Percentiles rank a stretch among this genome's conserved stretches.
These are phyloP conservation scores for Ligdia adustata DNA, from an alignment of 2,888 invertebrate species.

Conservation along the genomic window DNA sequence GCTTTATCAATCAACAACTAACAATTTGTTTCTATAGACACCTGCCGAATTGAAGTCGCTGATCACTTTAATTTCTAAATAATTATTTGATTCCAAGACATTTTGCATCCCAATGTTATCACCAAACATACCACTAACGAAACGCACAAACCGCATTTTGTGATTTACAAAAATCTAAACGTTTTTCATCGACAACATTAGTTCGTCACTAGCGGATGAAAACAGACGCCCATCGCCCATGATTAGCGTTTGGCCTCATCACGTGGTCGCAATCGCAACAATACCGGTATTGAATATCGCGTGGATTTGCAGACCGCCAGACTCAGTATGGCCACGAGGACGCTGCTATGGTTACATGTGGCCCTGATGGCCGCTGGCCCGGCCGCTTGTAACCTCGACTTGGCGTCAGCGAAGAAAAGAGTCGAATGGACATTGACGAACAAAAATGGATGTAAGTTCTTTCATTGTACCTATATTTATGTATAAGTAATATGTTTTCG, in stretches of 20 bases:
- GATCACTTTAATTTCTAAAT: too few relatives aligned
- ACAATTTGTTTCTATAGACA: too few relatives aligned
- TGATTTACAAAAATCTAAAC: too few relatives aligned
- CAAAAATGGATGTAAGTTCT: constrained; percentile 69
- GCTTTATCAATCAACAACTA: too few relatives aligned
- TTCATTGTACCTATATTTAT: background rate
- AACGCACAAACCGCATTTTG: too few relatives aligned
- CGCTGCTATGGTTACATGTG: constrained; percentile 10
- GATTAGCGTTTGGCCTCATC: constrained; percentile 7
- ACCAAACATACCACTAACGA: too few relatives aligned
- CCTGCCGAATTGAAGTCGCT: too few relatives aligned
- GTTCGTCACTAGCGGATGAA: constrained; percentile 8
- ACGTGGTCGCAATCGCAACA: constrained; percentile 10
- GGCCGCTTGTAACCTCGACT: constrained; percentile 27
- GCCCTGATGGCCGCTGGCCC: constrained; percentile 17
- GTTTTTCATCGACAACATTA: constrained; percentile 9
- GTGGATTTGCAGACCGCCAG: constrained; percentile 8
- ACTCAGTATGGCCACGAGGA: constrained; percentile 8
- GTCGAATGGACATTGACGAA: constrained; percentile 63
- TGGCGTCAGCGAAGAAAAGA: constrained; percentile 23
- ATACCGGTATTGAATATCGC: constrained; percentile 14
- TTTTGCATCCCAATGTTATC: too few relatives aligned
- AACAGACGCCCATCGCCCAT: constrained; percentile 7
- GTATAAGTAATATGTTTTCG: too few relatives aligned
- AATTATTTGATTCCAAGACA: too few relatives aligned